Base-by-base conservation (phyloP, 1,140 invertebrate species). In the Aporrectodea caliginosa region DNA sequence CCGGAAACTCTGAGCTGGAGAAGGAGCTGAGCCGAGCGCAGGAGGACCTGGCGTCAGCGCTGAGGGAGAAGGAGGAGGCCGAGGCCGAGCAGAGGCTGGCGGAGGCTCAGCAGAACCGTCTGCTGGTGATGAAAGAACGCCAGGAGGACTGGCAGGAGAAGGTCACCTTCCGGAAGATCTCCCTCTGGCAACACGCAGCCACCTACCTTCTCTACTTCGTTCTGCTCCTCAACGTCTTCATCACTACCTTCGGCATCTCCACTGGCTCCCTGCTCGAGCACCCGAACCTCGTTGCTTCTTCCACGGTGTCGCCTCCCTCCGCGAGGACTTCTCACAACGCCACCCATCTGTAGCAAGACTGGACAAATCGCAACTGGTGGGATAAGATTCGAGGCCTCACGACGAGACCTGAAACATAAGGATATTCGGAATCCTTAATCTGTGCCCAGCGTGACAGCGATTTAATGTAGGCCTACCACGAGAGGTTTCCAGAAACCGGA, bases 221-320 rank as follows among this genome's bases (percentile, higher is more conserved):
- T 27, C 75, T 79, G 73, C 73, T 81, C n/a, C 81, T 81, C 69
- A 81, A 81, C 68, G 74, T 81, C 35, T 81, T 81, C 70, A 81
- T 81, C 78, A 81, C 80, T 22, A 81, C 80, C 69, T 81, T 81
- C 74, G 80, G 80, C 43, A 81, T 81, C 34, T 81, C 80, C 6
- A 77, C 70, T 16, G 80, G 80, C 29, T 32, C 43, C 0, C 33
- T 30, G n/a, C 75, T 35, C 35, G n/a, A 76, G 2, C 32, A 76
- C 75, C 43, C 43, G 6, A 58, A 22, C 43, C 43, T 58, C 43
- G 43, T 22, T 22, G 43, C 22, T 22, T 58, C 43, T 22, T 58
- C 43, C 43, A 22, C 43, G 6, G 6, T 22, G 22, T 12, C 6
- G 6, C 43, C 43, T 22, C n/a, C n/a, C n/a, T n/a, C n/a, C n/a